Base-by-base conservation (phyloP, 2,888 invertebrate species). In the Yponomeuta malinellus region DNA sequence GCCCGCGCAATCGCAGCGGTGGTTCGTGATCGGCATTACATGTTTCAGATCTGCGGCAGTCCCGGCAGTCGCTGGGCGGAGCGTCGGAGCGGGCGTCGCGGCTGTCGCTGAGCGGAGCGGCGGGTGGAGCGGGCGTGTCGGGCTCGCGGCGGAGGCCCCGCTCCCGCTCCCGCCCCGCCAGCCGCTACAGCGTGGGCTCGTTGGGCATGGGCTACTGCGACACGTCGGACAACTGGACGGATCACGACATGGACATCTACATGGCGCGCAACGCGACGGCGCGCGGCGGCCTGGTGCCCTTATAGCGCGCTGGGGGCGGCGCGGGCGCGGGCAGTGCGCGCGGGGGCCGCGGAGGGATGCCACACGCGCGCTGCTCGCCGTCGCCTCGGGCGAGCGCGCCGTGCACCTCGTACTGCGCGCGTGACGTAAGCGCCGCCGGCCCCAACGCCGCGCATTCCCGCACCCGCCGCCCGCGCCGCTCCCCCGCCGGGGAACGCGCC, bases 191-290 rank as follows among this genome's bases (percentile, higher is more conserved):
- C 74, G 96, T 96, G 73, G 97, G 97, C 75, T 97, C 97, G 68
- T 95, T 97, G 78, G 97, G 96, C 68, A 93, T 97, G 80, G 97
- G 96, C 85, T 97, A 97, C 86, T 96, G 97, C 85, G 97, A 97
- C 84, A 97, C 97, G 83, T 96, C 96, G 70, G 97, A 97, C 85
- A 96, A 96, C 86, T 98, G 98, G 98, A 97, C 98, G 78, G 98
- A 98, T 88, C 97, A 98, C 86, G 98, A 98, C 84, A 97, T 98
- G 96, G 98, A 98, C 79, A 97, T 98, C 81, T 98, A 98, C 89
- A 97, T 97, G 95, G 96, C 97, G 73, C 94, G 97, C 81, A 97
- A 98, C 91, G 96, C 97, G 74, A 97, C 97, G 69, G 95, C 97
- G 72, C 94, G 97, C 80, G 96, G 96, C 83, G 97, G 97, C 75